Conservation (phyloP, 2,113 vertebrate species). For the Mustela lutreola region DNA sequence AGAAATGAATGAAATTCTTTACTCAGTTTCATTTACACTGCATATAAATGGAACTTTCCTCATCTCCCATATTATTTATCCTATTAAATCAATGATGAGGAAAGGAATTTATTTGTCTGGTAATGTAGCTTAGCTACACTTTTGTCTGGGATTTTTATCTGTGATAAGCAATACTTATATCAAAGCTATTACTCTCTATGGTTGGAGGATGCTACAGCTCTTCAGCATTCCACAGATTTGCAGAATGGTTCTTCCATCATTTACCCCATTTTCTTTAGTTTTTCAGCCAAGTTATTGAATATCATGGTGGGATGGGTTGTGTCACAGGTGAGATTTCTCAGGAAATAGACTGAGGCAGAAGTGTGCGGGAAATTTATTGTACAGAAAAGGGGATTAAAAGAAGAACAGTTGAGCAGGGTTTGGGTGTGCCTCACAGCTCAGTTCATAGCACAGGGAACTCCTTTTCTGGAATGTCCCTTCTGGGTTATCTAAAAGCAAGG, state of each 20-base stretch:
- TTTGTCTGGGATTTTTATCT: constrained; percentile 27
- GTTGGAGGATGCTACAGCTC: not conserved
- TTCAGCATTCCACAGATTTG: not conserved
- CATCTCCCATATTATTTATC: constrained; percentile 54
- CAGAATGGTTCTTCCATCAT: not conserved
- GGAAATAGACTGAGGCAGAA: not conserved
- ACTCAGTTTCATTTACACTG: constrained; percentile 55
- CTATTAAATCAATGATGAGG: constrained; percentile 71
- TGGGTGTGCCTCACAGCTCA: not conserved
- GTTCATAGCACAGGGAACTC: not conserved
- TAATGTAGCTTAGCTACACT: constrained; percentile 45
- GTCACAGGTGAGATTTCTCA: not conserved
- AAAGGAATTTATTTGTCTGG: constrained; percentile 57
- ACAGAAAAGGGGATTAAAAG: not conserved
- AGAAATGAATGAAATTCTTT: constrained; percentile 60
- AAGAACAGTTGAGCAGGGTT: not conserved
- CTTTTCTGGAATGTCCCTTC: not conserved
- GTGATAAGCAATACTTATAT: not conserved
- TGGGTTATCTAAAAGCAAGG: not conserved
- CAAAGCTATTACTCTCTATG: not conserved
- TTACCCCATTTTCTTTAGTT: not conserved
- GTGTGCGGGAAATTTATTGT: not conserved
- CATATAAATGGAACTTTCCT: constrained; percentile 2
- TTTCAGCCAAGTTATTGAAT: not conserved
- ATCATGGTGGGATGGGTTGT: not conserved